phyloP scores from a whole-genome alignment of 2,888 invertebrate species.

The Saturnia pavonia region DNA sequence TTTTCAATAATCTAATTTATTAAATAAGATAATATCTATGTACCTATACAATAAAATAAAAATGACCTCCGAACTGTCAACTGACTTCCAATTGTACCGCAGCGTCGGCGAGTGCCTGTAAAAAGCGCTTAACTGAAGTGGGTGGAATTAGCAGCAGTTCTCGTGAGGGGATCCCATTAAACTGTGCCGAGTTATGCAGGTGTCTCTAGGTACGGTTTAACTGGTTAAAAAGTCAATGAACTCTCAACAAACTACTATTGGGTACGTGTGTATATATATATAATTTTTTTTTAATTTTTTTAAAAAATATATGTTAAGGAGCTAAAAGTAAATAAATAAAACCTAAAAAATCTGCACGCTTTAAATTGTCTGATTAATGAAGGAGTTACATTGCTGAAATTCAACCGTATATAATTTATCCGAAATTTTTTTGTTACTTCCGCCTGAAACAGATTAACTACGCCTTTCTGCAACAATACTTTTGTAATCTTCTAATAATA shows the following conservation, averaged over 20 bases:
- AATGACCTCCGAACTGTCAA: not conserved
- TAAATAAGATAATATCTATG: not conserved
- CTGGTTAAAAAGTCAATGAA: conserved; percentile 44
- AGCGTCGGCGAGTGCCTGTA: conserved; percentile 53
- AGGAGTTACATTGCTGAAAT: too few relatives aligned
- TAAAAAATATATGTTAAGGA: not conserved
- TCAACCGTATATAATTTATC: too few relatives aligned
- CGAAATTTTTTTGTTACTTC: too few relatives aligned
- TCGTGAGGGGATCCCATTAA: conserved; percentile 55
- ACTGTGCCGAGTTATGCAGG: conserved; percentile 53
- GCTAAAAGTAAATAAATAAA: not conserved
- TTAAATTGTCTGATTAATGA: too few relatives aligned
- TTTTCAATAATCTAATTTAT: too few relatives aligned
- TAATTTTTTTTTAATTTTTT: not conserved
- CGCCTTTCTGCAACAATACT: too few relatives aligned
- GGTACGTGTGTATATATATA: not conserved
- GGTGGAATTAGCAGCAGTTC: conserved; percentile 64
- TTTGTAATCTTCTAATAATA: too few relatives aligned
- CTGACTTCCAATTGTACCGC: conserved; percentile 9
- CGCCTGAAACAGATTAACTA: too few relatives aligned
- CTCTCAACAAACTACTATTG: conserved; percentile 23
- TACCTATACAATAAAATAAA: not conserved
- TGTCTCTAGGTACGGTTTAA: conserved; percentile 35
- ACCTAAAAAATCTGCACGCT: too few relatives aligned
- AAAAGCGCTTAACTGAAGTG: conserved; percentile 64